A percentile compares a stretch with the other conserved stretches of the same genome.
phyloP scores from a whole-genome alignment of 2,797 vertebrate genomes.

The Coregonus suidteri region DNA sequence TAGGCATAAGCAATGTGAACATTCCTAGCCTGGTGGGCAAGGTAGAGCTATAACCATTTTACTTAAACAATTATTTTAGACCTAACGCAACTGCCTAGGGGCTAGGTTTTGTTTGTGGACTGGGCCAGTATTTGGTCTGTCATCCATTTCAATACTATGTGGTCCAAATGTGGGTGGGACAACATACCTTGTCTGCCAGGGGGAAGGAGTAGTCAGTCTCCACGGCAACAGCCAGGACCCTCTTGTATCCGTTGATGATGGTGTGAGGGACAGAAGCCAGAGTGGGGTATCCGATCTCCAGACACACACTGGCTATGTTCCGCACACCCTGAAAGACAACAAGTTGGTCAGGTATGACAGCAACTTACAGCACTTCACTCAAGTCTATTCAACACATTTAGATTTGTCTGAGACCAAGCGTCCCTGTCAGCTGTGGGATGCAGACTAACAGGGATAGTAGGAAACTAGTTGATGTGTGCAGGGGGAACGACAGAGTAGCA shows the following conservation, averaged over 20 bases:
- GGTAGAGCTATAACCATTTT: no score
- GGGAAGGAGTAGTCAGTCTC: constrained; percentile 96
- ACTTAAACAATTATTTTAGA: no score
- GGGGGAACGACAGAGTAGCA: constrained; percentile 84
- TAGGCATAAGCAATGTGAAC: no score
- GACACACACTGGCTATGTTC: constrained; percentile 93
- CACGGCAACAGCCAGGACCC: constrained; percentile 90
- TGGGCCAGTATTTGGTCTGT: neutral
- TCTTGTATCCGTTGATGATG: constrained; percentile 94
- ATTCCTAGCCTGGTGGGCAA: no score
- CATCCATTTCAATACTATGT: neutral
- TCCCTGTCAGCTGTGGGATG: constrained; percentile 65
- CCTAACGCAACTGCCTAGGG: neutral
- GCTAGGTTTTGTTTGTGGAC: neutral
- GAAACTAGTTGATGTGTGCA: constrained; percentile 78
- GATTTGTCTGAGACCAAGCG: constrained; percentile 74
- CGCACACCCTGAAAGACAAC: constrained; percentile 85
- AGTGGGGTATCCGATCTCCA: constrained; percentile 96
- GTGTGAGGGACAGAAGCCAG: constrained; percentile 94
- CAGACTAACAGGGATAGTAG: constrained; percentile 74
- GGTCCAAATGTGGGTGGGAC: no score
- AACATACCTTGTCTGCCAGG: constrained; percentile 91
- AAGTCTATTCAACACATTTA: neutral
- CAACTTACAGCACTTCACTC: neutral
- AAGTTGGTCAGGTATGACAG: neutral